phyloP scores from a whole-genome alignment of 2,113 vertebrate genomes.

The Bos taurus region ARS-UCD2.0 NC_037349.1:1126001-1126500 shows the following conservation, averaged over 20 bases:
- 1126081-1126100: neutral
- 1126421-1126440: neutral
- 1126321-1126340: neutral
- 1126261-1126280: neutral
- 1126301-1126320: too few relatives aligned
- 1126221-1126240: neutral
- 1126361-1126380: neutral
- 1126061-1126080: neutral
- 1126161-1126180: neutral
- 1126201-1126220: neutral
- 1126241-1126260: too few relatives aligned
- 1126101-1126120: neutral
- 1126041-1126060: neutral
- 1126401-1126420: neutral
- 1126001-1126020: neutral
- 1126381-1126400: neutral
- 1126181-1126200: neutral
- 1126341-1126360: neutral
- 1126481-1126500: neutral
- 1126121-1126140: neutral
- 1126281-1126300: neutral
- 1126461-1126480: neutral
- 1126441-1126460: neutral
- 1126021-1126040: neutral
- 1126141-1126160: neutral